Conservation (phyloP, 2,113 vertebrate genomes). For the Ailurus styani region DNA sequence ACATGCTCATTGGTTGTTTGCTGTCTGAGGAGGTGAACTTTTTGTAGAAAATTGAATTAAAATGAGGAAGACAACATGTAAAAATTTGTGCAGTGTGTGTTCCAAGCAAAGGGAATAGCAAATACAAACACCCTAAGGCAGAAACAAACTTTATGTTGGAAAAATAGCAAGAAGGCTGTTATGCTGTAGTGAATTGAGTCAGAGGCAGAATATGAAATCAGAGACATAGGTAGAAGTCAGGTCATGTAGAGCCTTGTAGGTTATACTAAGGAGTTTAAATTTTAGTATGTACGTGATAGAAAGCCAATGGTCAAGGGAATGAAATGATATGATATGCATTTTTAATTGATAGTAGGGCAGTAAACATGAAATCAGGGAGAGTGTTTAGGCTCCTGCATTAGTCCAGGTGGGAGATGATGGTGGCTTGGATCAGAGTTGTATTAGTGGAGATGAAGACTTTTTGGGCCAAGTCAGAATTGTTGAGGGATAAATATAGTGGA, state of each 20-base stretch:
- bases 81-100: background rate
- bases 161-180: background rate
- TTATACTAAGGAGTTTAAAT: background rate
- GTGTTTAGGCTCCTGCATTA: background rate
- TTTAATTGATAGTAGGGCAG: background rate
- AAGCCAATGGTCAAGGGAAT: background rate
- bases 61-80: background rate
- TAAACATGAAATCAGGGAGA: background rate
- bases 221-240: background rate
- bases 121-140: background rate
- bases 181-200: background rate
- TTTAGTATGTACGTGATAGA: background rate
- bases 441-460: background rate
- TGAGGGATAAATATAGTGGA: background rate
- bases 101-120: background rate
- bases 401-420: background rate
- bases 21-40: background rate
- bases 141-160: constrained; percentile 5
- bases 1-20: background rate
- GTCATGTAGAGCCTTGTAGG: background rate
- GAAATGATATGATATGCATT: background rate
- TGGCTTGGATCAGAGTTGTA: background rate
- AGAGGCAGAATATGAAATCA: background rate
- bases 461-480: background rate
- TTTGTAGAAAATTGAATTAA: background rate